phyloP scores from a whole-genome alignment of 2,888 invertebrate species.

The Cremastobaeus sp. region DNA sequence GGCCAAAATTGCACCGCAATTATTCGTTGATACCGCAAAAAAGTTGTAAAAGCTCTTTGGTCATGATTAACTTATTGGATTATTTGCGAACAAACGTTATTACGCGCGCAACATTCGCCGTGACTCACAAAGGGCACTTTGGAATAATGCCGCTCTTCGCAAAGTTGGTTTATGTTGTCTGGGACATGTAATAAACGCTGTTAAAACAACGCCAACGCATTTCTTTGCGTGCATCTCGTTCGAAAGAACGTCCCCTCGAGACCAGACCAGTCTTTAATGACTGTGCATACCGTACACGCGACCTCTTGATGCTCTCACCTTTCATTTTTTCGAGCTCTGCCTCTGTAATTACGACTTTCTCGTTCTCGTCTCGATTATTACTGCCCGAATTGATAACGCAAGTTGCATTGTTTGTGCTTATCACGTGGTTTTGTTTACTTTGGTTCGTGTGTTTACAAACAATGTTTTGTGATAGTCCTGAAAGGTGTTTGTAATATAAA shows the following conservation, averaged over 20 bases:
- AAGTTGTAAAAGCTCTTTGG: no score
- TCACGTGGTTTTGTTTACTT: no score
- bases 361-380: slow-evolving; percentile 18
- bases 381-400: no score
- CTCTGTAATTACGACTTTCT: slow-evolving; percentile 47
- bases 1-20: no score
- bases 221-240: slow-evolving; percentile 19
- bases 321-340: slow-evolving; percentile 44
- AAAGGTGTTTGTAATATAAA: no score
- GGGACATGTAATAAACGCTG: slow-evolving; percentile 18
- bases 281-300: slow-evolving; percentile 47
- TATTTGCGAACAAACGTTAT: no score
- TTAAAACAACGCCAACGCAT: slow-evolving; percentile 45
- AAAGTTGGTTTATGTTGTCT: slow-evolving; percentile 27
- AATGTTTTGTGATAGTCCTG: no score
- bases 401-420: no score
- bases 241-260: slow-evolving; percentile 31
- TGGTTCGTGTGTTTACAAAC: no score
- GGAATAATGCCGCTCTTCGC: background rate
- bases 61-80: no score
- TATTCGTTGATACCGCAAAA: no score
- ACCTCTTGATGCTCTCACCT: slow-evolving; percentile 57
- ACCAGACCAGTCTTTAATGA: slow-evolving; percentile 44
- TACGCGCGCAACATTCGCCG: no score
- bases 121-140: slow-evolving; percentile 1